Percentiles rank a stretch among this genome's conserved stretches.
Evolutionary conservation across 2,113 vertebrate genomes (phyloP).

Genomic region (Eublepharis macularius): DNA sequence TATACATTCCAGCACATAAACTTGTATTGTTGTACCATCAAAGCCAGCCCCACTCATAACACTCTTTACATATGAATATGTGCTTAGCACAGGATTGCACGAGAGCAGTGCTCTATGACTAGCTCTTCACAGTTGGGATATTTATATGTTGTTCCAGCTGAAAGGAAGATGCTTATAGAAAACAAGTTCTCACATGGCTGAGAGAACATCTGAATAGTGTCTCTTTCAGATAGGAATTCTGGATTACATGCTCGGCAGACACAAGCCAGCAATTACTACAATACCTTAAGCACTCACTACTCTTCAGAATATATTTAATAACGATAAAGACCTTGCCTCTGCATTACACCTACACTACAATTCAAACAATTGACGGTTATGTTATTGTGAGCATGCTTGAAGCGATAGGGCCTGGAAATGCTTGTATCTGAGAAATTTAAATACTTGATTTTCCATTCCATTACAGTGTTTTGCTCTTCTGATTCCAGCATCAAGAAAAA

Average conservation of each 20-base stretch:
- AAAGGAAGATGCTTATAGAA: not conserved
- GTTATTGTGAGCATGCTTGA: not conserved
- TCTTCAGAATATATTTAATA: not conserved
- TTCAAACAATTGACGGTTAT: constrained; percentile 20
- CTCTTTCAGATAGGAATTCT: accelerated
- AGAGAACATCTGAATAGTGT: not conserved
- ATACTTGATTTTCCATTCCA: not conserved
- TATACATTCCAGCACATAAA: no score
- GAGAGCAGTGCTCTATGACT: no score
- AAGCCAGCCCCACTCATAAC: no score
- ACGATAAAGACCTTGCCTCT: accelerated
- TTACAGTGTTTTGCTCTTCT: not conserved
- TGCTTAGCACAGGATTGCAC: no score
- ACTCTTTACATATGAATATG: no score
- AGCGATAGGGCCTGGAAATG: constrained; percentile 47
- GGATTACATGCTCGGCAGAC: not conserved
- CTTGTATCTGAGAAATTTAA: constrained; percentile 38
- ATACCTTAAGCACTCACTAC: not conserved
- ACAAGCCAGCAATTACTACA: not conserved
- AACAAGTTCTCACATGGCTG: not conserved
- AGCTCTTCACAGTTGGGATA: not conserved
- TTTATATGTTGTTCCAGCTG: not conserved
- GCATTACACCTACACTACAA: not conserved
- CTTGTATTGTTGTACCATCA: no score
- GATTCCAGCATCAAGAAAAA: constrained; percentile 10